phyloP scores from a whole-genome alignment of 92 coral and sea anemone species.

The Parazoanthus atlanticus region DNA sequence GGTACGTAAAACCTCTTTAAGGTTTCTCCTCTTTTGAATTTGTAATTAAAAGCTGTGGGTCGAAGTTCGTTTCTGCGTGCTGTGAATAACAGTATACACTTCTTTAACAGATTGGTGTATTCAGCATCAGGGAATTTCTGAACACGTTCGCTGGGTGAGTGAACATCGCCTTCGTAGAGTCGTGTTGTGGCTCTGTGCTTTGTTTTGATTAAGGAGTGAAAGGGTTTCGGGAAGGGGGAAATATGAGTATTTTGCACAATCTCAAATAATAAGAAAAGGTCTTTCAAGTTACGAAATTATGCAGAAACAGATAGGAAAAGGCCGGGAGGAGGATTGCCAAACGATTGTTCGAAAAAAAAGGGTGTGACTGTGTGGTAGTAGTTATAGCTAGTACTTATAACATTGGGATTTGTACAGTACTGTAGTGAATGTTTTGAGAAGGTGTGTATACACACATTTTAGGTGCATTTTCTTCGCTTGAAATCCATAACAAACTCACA shows the following conservation, averaged over 20 bases:
- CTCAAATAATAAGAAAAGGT: not conserved
- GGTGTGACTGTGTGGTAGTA: not conserved
- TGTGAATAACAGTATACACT: not conserved
- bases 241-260: no score
- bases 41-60: not conserved
- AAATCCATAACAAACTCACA: no score
- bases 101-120: conserved; percentile 73
- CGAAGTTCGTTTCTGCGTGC: not conserved
- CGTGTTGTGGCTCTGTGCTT: not conserved
- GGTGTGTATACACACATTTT: not conserved
- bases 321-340: not conserved
- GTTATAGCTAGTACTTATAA: not conserved
- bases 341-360: no score
- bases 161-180: no score
- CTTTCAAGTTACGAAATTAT: not conserved
- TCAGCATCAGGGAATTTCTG: conserved; percentile 69
- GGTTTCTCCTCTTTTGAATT: not conserved
- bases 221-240: no score
- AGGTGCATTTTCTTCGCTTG: no score
- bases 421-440: not conserved
- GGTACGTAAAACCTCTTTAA: conserved; percentile 43
- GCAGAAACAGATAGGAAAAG: not conserved
- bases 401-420: not conserved
- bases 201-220: not conserved
- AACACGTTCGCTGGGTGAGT: conserved; percentile 78